These are phyloP conservation scores for Syrmaticus mikado DNA, from an alignment of 2,113 vertebrate species.

Conservation along the genomic window DNA sequence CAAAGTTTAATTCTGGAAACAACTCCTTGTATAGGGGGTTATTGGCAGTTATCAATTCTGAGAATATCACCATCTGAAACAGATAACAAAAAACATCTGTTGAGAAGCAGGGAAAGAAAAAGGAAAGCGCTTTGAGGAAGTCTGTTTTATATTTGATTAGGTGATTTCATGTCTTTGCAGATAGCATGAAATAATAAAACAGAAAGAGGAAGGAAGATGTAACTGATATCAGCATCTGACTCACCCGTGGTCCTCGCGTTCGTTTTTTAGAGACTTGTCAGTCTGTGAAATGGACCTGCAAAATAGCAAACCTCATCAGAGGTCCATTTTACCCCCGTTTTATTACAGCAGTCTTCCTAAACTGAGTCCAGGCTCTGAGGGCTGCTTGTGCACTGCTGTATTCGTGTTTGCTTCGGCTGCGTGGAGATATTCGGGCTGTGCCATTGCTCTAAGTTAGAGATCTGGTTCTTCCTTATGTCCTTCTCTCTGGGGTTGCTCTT, in stretches of 20 bases:
- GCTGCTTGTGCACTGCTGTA: rapidly evolving
- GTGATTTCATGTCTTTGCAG: neutral
- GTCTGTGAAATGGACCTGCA: neutral
- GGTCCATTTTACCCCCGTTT: neutral
- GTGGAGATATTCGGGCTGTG: neutral
- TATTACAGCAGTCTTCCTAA: neutral
- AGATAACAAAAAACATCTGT: neutral
- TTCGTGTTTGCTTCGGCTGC: neutral
- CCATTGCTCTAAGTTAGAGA: neutral
- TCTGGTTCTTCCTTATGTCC: neutral
- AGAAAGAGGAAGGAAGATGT: constrained; percentile 46
- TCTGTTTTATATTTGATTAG: neutral
- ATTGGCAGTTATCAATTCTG: neutral
- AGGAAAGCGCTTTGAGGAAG: constrained; percentile 32
- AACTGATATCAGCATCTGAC: neutral
- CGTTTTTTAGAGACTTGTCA: neutral
- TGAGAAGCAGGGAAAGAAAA: constrained; percentile 8
- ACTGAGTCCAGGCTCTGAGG: neutral
- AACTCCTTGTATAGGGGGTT: neutral
- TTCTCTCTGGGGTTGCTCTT: neutral
- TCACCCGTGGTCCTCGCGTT: neutral
- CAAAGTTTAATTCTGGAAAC: neutral
- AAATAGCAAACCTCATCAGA: neutral
- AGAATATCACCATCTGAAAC: neutral
- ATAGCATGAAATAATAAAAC: neutral